phyloP scores from a whole-genome alignment of 2,113 vertebrate species.

The Phyllostomus hastatus region DNA sequence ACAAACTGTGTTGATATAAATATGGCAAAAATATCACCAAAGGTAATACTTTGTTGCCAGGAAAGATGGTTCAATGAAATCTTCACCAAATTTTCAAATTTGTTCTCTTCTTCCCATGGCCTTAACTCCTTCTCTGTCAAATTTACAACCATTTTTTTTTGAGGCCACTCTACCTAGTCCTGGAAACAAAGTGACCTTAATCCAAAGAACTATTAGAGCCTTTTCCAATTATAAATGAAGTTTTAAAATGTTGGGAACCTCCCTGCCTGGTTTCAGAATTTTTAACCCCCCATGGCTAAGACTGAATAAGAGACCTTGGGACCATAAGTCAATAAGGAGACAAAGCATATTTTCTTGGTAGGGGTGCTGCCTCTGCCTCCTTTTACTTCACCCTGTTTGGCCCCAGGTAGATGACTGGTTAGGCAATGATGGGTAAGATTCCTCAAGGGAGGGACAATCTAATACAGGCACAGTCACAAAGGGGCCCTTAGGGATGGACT shows the following conservation, averaged over 20 bases:
- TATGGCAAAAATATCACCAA: background rate
- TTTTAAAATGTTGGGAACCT: background rate
- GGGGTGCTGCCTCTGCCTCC: too few species aligned
- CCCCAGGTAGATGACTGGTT: too few species aligned
- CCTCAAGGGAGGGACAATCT: too few species aligned
- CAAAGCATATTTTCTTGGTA: too few species aligned
- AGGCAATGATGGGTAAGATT: too few species aligned
- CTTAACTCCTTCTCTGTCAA: background rate
- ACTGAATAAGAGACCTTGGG: too few species aligned
- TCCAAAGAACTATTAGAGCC: background rate
- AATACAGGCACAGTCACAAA: too few species aligned
- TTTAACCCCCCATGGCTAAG: too few species aligned
- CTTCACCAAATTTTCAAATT: background rate
- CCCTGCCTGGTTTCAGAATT: too few species aligned
- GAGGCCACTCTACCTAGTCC: background rate
- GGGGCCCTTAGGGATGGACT: too few species aligned
- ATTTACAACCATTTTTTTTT: background rate
- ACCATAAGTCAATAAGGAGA: too few species aligned
- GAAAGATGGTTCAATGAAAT: background rate
- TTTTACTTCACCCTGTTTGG: too few species aligned
- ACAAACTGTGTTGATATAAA: background rate
- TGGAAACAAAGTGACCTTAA: background rate
- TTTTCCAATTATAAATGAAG: background rate
- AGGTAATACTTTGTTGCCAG: background rate
- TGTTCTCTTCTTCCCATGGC: background rate